These are phyloP conservation scores for Pterocles burchelli DNA, from an alignment of 2,113 vertebrate species.

Conservation along the genomic window DNA sequence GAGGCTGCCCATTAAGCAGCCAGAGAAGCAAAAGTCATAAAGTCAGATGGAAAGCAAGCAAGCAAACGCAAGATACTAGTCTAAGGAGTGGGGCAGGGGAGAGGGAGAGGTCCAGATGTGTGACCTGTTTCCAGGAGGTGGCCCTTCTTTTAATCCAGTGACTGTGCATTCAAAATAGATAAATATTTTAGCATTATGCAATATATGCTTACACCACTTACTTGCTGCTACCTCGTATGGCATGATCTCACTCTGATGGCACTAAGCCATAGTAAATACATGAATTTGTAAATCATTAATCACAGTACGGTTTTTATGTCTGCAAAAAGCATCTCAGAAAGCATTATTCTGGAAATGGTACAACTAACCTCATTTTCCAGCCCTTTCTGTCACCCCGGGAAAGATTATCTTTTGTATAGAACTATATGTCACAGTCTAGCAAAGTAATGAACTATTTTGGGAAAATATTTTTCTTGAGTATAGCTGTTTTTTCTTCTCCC, in stretches of 20 bases:
- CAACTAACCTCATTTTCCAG: neutral
- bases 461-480: neutral
- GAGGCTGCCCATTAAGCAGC: neutral
- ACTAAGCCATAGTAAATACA: neutral
- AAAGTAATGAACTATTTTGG: neutral
- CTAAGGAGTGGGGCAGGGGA: neutral
- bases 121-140: neutral
- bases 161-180: neutral
- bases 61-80: neutral
- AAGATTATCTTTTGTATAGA: neutral
- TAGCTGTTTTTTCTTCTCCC: neutral
- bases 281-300: neutral
- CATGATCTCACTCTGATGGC: neutral
- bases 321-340: neutral
- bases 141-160: neutral
- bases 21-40: neutral
- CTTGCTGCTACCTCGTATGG: neutral
- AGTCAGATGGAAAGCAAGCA: neutral
- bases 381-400: neutral
- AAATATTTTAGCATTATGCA: neutral
- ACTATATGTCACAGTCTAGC: neutral
- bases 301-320: neutral
- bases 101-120: neutral
- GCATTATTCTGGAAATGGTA: neutral
- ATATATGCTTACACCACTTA: neutral